phyloP scores from a whole-genome alignment of 2,888 invertebrate genomes.

The Exocentrus adspersus region DNA sequence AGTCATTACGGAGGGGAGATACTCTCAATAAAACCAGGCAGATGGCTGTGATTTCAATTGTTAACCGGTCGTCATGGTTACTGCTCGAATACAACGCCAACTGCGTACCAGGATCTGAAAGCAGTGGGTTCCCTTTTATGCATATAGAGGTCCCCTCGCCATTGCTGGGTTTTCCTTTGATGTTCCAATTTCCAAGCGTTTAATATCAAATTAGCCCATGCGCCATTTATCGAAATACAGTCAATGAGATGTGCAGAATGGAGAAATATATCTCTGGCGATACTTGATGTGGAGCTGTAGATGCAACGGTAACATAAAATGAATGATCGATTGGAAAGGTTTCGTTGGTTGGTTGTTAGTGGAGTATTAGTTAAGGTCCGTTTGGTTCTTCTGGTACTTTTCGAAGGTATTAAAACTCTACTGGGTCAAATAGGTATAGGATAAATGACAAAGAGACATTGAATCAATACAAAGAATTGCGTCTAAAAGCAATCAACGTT shows the following conservation, averaged over 20 bases:
- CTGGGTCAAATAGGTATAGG: no score
- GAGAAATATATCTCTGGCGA: conserved; percentile 4
- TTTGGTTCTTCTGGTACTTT: conserved; percentile 22
- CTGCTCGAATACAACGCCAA: conserved; percentile 59
- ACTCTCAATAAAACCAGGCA: conserved; percentile 58
- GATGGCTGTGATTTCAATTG: conserved; percentile 62
- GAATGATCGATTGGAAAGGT: conserved; percentile 34
- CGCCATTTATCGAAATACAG: conserved; percentile 55
- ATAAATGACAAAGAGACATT: no score
- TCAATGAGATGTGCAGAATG: conserved; percentile 37
- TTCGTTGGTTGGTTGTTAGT: conserved; percentile 44
- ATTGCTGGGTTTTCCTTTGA: conserved; percentile 44
- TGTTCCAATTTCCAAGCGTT: conserved; percentile 55
- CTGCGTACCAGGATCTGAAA: conserved; percentile 51
- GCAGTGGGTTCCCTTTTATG: conserved; percentile 35
- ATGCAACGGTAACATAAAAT: conserved; percentile 21
- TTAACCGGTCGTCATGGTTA: conserved; percentile 61
- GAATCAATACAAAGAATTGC: no score
- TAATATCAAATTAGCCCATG: conserved; percentile 63
- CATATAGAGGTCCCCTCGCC: conserved; percentile 29
- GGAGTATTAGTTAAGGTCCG: conserved; percentile 48
- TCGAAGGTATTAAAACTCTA: no score
- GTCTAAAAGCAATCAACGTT: no score
- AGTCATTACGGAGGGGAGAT: conserved; percentile 55
- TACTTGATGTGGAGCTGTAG: conserved; percentile 28